Conservation (phyloP, 2,797 vertebrate genomes). For the Myoxocephalus aenaeus region DNA sequence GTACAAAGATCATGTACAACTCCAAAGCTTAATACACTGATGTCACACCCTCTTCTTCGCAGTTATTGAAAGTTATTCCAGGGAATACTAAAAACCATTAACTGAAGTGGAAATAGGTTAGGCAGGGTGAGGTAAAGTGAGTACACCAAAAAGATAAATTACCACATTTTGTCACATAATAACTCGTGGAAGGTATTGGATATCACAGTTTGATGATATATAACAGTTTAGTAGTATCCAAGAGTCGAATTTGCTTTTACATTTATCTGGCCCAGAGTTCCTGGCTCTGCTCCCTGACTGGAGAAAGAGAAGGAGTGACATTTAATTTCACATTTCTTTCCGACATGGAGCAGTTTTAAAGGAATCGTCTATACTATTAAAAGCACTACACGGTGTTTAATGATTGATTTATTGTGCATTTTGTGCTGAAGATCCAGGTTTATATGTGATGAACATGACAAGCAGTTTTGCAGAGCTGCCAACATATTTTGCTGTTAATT, state of each 20-base stretch:
- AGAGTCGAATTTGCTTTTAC: constrained; percentile 16
- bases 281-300: constrained; percentile 36
- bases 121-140: constrained; percentile 35
- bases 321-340: constrained; percentile 52
- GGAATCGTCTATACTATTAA: constrained; percentile 33
- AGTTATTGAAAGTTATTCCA: constrained; percentile 37
- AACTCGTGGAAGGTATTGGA: constrained; percentile 24
- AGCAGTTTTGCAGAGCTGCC: constrained; percentile 19
- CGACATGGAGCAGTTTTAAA: constrained; percentile 33
- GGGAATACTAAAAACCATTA: constrained; percentile 51
- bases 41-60: constrained; percentile 18
- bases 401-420: constrained; percentile 16
- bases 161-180: constrained; percentile 35
- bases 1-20: constrained; percentile 1
- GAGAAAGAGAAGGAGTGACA: constrained; percentile 44
- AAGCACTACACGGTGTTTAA: constrained; percentile 19
- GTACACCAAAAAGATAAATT: constrained; percentile 41
- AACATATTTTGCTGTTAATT: constrained; percentile 48
- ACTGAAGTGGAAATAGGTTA: constrained; percentile 47
- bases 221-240: constrained; percentile 33
- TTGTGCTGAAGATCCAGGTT: constrained; percentile 20
- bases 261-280: constrained; percentile 28
- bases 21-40: constrained; percentile 14
- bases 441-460: constrained; percentile 35
- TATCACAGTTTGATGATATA: constrained; percentile 41